Base-by-base conservation (phyloP, 2,888 invertebrate species). In the Venusia cambrica region DNA sequence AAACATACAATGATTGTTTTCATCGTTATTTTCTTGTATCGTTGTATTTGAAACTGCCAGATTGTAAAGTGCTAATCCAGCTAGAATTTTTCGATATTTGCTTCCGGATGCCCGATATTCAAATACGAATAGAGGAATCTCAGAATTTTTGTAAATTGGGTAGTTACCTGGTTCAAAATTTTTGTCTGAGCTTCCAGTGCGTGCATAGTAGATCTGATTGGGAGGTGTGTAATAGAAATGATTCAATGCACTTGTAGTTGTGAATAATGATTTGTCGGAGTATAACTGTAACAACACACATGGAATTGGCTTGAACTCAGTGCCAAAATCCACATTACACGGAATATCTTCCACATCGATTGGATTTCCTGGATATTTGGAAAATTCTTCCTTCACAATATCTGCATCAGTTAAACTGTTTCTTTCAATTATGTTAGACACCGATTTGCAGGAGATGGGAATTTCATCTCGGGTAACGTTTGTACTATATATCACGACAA, bases 81-180 rank as follows among this genome's bases (percentile, higher is more conserved):
- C 25, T 4, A 37, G 16, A 9, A 37, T 5, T 5, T 30, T 37
- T 2, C 36, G 24, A 26, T 37, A 37, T 25, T 37, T 37, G 12
- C 16, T 37, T 4, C 12, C n/a, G 4, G 30, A 30, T 2, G 30
- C 11, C 30, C 36, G 18, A 20, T 25, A 16, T 37, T 26, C 30
- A 10, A 25, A 37, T 20, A 30, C 16, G 12, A 12, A 37, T 12
- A 6, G 3, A 9, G 36, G 36, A 4, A 37, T 30, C 12, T 25
- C 12, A 4, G 14, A 1, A 12, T 3, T n/a, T 0, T 8, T 19
- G 8, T 25, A 37, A n/a, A 26, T 20, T 3, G 30, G 30, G 6
- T 37, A 37, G 12, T 2, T 9, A 6, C 5, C 5, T 13, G n/a
- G 11, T 7, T 19, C 20, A 2, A n/a, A 10, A 14, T 2, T 11